Percentiles rank a stretch among this genome's conserved stretches.
Conservation (phyloP, 1,140 invertebrate species). For the Hydropsyche tenuis region DNA sequence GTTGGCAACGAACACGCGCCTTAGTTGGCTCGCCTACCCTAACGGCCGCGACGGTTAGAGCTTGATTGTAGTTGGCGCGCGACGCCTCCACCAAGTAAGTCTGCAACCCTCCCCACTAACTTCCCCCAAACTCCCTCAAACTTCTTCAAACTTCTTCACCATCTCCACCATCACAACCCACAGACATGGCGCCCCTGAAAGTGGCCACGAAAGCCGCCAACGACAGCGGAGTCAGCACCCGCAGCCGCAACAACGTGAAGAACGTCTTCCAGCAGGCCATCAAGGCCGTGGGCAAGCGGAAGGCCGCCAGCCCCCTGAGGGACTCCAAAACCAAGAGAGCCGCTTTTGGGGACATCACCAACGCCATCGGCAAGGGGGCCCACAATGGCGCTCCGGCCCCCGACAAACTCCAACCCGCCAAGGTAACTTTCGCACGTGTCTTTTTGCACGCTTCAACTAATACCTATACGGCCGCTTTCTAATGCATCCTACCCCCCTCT, state of each 20-base stretch:
- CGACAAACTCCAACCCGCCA: conserved; percentile 44
- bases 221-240: conserved; percentile 50
- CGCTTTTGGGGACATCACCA: conserved; percentile 80
- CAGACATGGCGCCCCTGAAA: conserved; percentile 47
- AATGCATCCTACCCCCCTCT: no score
- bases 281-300: conserved; percentile 60
- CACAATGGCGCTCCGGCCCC: conserved; percentile 54
- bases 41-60: not conserved
- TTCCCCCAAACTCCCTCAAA: not conserved
- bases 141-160: no score
- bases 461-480: no score
- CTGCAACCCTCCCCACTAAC: not conserved
- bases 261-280: conserved; percentile 51
- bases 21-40: not conserved
- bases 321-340: conserved; percentile 68
- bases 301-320: conserved; percentile 66
- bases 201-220: conserved; percentile 33
- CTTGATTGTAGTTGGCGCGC: not conserved
- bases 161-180: no score
- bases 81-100: no score
- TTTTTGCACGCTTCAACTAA: no score
- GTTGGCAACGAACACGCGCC: not conserved
- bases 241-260: conserved; percentile 45
- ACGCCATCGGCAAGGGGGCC: conserved; percentile 61
- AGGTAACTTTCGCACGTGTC: no score